These are phyloP conservation scores for Siphlonurus alternatus DNA, from an alignment of 2,888 invertebrate genomes.

Conservation along the genomic window DNA sequence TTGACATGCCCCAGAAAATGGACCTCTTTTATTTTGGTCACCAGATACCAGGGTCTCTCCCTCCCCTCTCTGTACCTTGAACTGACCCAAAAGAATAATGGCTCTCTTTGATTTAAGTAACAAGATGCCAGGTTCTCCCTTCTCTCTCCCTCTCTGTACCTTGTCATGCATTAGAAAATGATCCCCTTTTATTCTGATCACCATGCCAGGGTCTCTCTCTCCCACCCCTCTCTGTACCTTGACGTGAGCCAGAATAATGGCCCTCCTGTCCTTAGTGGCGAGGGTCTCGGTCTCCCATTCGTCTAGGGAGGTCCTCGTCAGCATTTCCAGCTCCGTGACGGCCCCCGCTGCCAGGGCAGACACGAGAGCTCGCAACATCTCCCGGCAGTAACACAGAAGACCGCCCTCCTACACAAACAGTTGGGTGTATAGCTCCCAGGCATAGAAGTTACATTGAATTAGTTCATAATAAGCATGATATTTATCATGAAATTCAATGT, in stretches of 20 bases:
- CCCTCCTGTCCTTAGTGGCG: constrained; percentile 45
- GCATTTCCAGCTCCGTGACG: constrained; percentile 50
- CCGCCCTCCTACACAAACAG: constrained; percentile 26
- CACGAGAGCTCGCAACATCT: constrained; percentile 46
- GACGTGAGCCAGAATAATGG: constrained; percentile 44
- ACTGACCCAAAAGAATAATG: no score
- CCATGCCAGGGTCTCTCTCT: neutral
- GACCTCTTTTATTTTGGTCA: neutral
- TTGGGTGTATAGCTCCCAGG: no score
- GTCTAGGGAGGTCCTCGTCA: constrained; percentile 61
- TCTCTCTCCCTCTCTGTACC: no score
- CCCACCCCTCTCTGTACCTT: constrained; percentile 32
- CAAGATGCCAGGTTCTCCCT: neutral
- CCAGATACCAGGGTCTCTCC: no score
- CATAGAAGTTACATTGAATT: no score
- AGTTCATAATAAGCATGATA: no score
- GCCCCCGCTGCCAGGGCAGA: constrained; percentile 50
- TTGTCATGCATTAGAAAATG: neutral
- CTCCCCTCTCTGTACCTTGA: no score
- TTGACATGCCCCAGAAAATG: neutral
- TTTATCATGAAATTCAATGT: no score
- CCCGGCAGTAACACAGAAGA: constrained; percentile 47
- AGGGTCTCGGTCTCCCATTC: constrained; percentile 70
- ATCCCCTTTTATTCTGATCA: neutral
- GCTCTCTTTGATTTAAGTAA: no score